Percentiles rank a stretch among this genome's conserved stretches.
These are phyloP conservation scores for Crocuta crocuta DNA, from an alignment of 2,113 vertebrate species.

Conservation along the genomic window DNA sequence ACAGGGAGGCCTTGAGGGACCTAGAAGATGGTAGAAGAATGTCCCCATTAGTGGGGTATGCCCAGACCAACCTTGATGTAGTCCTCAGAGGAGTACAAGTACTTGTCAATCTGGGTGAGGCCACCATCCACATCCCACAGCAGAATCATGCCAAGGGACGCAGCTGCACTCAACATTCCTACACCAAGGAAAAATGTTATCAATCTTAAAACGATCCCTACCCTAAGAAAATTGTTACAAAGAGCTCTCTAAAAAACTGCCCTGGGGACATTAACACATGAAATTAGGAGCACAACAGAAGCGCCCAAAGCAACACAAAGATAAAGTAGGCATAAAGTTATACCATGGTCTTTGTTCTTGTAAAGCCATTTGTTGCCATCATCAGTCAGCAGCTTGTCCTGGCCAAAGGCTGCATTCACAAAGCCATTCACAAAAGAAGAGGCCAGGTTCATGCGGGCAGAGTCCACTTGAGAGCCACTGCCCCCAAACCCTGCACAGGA, in stretches of 20 bases:
- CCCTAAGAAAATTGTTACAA: background rate
- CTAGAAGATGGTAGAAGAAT: background rate
- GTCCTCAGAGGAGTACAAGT: slow-evolving; percentile 98
- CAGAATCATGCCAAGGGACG: slow-evolving; percentile 97
- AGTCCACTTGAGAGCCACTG: slow-evolving; percentile 98
- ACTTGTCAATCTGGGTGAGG: slow-evolving; percentile 98
- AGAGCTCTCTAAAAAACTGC: background rate
- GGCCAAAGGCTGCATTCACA: slow-evolving; percentile 98
- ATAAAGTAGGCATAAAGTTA: slow-evolving; percentile 33
- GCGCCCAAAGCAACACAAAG: background rate
- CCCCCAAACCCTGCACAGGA: slow-evolving; percentile 93
- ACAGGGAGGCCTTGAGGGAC: background rate
- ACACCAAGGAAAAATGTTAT: slow-evolving; percentile 54
- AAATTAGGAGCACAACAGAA: background rate
- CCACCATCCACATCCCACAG: slow-evolving; percentile 99
- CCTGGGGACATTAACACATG: background rate
- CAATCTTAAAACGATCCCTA: background rate
- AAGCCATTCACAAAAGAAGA: slow-evolving; percentile 99
- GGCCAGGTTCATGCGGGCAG: slow-evolving; percentile 98
- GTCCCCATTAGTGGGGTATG: background rate
- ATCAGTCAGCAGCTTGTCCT: slow-evolving; percentile 98
- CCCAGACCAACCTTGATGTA: slow-evolving; percentile 95
- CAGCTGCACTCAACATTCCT: slow-evolving; percentile 99
- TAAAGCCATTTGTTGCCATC: slow-evolving; percentile 99
- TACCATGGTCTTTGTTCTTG: slow-evolving; percentile 99